Evolutionary conservation across 1,140 invertebrate species (phyloP).

Genomic region (Chrysopa pallens): DNA sequence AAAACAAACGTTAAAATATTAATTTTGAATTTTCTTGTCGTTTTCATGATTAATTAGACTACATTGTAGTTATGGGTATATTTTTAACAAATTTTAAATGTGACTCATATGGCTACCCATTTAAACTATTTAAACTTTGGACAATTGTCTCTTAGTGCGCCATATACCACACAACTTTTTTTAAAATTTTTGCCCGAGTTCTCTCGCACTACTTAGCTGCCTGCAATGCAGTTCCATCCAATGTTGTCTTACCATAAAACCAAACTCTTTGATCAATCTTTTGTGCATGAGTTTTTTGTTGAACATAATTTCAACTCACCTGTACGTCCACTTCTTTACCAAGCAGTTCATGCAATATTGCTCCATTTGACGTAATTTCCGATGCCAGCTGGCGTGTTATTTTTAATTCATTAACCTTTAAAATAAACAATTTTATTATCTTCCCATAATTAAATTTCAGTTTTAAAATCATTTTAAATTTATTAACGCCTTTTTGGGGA

Average conservation of each 20-base stretch:
- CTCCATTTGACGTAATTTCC: conserved; percentile 79
- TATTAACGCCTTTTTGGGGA: no score
- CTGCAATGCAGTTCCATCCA: no score
- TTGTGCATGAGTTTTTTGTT: no score
- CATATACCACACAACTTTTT: no score
- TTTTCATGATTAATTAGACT: not conserved
- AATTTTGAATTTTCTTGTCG: not conserved
- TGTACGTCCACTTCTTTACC: conserved; percentile 75
- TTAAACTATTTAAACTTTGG: no score
- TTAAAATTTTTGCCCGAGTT: no score
- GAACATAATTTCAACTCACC: conserved; percentile 22
- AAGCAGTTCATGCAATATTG: conserved; percentile 76
- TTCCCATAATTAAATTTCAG: not conserved
- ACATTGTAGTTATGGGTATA: not conserved
- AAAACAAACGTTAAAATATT: not conserved
- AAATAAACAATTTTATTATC: conserved; percentile 7
- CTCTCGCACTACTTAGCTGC: no score
- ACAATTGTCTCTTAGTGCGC: no score
- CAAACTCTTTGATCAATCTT: no score
- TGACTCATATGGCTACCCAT: no score
- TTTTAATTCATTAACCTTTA: conserved; percentile 63
- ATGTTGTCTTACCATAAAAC: no score
- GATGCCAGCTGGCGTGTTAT: conserved; percentile 70
- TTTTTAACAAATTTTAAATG: no score
- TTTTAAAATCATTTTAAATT: not conserved